Conservation (phyloP, 2,797 vertebrate species). For the Microctenopoma steveboyesi region DNA sequence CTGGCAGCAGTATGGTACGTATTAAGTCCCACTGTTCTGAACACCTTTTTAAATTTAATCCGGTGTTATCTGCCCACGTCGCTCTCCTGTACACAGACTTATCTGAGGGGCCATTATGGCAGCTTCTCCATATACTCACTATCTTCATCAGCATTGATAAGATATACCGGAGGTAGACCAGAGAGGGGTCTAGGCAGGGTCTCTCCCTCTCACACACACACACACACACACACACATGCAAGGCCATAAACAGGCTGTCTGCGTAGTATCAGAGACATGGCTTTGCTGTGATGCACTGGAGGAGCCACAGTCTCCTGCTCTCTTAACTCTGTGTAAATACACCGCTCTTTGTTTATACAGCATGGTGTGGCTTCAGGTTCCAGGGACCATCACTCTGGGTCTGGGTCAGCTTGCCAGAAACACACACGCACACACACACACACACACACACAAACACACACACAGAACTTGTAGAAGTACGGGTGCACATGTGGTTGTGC, state of each 20-base stretch:
- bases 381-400: slow-evolving; percentile 78
- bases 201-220: slow-evolving; percentile 14
- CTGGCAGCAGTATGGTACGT: slow-evolving; percentile 22
- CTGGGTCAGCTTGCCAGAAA: slow-evolving; percentile 75
- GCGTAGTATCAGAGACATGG: slow-evolving; percentile 63
- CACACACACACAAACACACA: slow-evolving; percentile 33
- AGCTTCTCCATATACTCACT: slow-evolving; percentile 53
- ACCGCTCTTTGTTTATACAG: slow-evolving; percentile 77
- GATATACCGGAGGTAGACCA: slow-evolving; percentile 53
- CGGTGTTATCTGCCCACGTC: slow-evolving; percentile 57
- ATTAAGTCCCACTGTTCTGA: slow-evolving; percentile 29
- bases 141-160: slow-evolving; percentile 65
- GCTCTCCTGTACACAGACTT: slow-evolving; percentile 60
- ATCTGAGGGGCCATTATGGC: slow-evolving; percentile 59
- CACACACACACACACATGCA: slow-evolving; percentile 30
- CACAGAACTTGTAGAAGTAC: slow-evolving; percentile 33
- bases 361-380: slow-evolving; percentile 77
- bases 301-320: slow-evolving; percentile 75
- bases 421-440: slow-evolving; percentile 45
- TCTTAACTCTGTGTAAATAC: slow-evolving; percentile 81
- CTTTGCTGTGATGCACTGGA: slow-evolving; percentile 70
- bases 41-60: slow-evolving; percentile 64
- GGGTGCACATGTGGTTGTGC: slow-evolving; percentile 45
- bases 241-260: slow-evolving; percentile 77
- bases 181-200: slow-evolving; percentile 38